These are phyloP conservation scores for Ctenosaura bakeri DNA, from an alignment of 2,797 vertebrate species.

Conservation along the genomic window DNA sequence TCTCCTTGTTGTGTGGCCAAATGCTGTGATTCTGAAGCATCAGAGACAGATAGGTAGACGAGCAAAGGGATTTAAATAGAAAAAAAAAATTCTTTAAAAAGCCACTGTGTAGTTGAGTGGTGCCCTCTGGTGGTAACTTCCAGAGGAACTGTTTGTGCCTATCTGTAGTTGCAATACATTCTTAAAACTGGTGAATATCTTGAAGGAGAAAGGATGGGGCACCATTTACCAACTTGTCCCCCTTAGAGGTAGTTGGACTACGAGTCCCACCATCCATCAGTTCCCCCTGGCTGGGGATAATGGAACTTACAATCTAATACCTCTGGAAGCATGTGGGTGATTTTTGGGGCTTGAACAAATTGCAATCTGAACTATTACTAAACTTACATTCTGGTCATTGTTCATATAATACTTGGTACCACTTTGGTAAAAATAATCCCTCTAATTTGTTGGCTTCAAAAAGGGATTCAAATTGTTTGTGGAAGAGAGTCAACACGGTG, in stretches of 20 bases:
- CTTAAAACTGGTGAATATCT: neutral
- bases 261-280: neutral
- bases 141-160: neutral
- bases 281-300: neutral
- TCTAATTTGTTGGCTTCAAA: no score
- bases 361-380: no score
- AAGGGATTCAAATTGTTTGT: no score
- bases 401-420: no score
- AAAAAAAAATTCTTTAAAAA: neutral
- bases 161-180: neutral
- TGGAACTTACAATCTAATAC: neutral
- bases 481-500: no score
- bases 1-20: no score
- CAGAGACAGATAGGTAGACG: neutral
- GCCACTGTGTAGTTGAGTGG: neutral
- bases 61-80: neutral
- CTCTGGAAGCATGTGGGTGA: no score
- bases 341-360: no score
- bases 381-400: no score
- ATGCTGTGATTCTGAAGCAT: neutral
- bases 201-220: no score
- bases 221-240: neutral
- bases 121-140: constrained; percentile 1
- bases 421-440: no score
- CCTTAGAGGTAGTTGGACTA: neutral